phyloP scores from a whole-genome alignment of 2,888 invertebrate species.

The Callinectes sapidus region DNA sequence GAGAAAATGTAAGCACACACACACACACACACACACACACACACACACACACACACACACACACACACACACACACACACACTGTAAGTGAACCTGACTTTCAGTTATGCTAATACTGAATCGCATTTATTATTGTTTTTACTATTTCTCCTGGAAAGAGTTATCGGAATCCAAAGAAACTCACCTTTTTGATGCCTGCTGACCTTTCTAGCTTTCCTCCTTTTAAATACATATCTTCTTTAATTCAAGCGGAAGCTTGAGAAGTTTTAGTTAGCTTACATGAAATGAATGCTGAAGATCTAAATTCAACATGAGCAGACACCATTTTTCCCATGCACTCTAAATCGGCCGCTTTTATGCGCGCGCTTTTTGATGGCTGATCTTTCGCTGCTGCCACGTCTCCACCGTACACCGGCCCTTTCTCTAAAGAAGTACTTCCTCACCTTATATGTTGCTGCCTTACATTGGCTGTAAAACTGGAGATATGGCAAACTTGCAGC shows the following conservation, averaged over 20 bases:
- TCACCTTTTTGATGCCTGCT: not conserved
- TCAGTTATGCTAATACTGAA: not conserved
- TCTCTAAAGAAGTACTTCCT: too few relatives aligned
- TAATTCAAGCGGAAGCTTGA: not conserved
- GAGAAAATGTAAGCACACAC: not conserved
- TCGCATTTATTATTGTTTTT: not conserved
- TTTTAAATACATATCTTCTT: not conserved
- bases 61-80: not conserved
- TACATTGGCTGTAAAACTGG: too few relatives aligned
- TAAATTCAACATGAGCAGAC: too few relatives aligned
- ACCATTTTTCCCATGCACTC: too few relatives aligned
- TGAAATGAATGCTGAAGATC: not conserved
- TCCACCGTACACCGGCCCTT: too few relatives aligned
- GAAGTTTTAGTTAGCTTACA: not conserved
- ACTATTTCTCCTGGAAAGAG: not conserved
- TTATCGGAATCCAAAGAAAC: not conserved
- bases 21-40: constrained; percentile 1
- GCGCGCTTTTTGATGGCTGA: too few relatives aligned
- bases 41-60: not conserved
- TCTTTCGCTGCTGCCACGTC: too few relatives aligned
- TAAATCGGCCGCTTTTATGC: too few relatives aligned
- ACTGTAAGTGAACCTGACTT: not conserved
- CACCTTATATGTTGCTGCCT: too few relatives aligned
- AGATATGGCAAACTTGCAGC: too few relatives aligned
- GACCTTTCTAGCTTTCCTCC: not conserved